Evolutionary conservation across 2,113 vertebrate species (phyloP).

Genomic region (Hirundichthys speculiger): DNA sequence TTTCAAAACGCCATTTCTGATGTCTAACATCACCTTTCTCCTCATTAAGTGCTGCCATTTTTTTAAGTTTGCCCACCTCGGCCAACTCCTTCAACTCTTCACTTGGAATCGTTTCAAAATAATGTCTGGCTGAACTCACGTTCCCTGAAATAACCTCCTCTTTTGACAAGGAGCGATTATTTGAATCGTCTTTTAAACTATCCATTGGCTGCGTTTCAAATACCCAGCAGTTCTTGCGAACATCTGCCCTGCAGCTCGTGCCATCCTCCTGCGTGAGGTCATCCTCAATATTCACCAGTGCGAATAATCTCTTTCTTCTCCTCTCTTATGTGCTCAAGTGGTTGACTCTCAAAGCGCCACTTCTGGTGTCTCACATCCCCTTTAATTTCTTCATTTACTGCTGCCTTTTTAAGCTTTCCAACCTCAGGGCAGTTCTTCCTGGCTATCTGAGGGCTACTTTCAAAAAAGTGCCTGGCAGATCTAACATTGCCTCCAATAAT

Average conservation of each 20-base stretch:
- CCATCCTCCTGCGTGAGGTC: conserved; percentile 85
- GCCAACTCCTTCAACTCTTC: conserved; percentile 84
- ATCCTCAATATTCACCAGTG: conserved; percentile 85
- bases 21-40: conserved; percentile 90
- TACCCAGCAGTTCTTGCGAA: conserved; percentile 85
- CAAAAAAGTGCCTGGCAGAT: conserved; percentile 87
- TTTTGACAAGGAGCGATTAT: conserved; percentile 64
- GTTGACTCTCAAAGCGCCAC: conserved; percentile 89
- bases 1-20: conserved; percentile 92
- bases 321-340: conserved; percentile 87
- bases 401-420: conserved; percentile 81
- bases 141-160: conserved; percentile 88
- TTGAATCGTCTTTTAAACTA: conserved; percentile 83
- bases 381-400: conserved; percentile 81
- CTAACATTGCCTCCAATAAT: conserved; percentile 89
- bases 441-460: conserved; percentile 83
- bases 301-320: conserved; percentile 82
- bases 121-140: conserved; percentile 85
- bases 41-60: conserved; percentile 79
- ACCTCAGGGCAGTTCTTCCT: conserved; percentile 80
- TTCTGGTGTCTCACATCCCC: conserved; percentile 88
- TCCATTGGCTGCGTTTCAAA: conserved; percentile 93
- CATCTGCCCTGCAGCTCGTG: conserved; percentile 79
- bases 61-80: conserved; percentile 87
- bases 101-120: conserved; percentile 88